Evolutionary conservation across 2,888 invertebrate genomes (phyloP), one percentile per base, ranked within the genome.

Genomic region (Drosophila mayaguana): DNA sequence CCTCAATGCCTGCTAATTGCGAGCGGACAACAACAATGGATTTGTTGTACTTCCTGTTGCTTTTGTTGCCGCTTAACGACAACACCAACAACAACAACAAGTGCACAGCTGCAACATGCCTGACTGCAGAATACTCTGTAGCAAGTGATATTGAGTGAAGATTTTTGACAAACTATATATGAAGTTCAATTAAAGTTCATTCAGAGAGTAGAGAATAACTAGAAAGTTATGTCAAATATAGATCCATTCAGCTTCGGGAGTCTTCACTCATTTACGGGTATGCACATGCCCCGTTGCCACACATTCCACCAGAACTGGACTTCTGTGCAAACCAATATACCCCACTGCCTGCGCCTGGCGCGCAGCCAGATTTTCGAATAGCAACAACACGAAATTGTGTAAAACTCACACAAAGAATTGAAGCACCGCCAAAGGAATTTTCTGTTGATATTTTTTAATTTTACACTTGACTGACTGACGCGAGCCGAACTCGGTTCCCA

Each of bases 381-480:
- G 45, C 36, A 50, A 18, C 50, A 34, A 7, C 53, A 50, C 32
- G 46, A 63, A 65, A 67, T 71, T 69, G 66, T 75, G 66, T 67
- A 63, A 64, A 50, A 18, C 28, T 50, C 66, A 72, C 64, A 69
- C 75, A 70, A 32, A 50, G 75, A 87, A 87, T 84, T 84, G 83
- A 87, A 81, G 82, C 82, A 71, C 56, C 71, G 81, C 81, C 78
- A 86, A 81, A 80, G 80, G 89, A 88, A 86, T 86, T 86, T 86
- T 69, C 87, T 79, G 88, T 78, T 86, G 91, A 90, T 88, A 90
- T 89, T 90, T 90, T 90, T 88, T 90, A 90, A 90, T 90, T 90
- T 90, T 90, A 90, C 80, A 85, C 90, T 81, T 86, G 89, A 90
- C 78, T 90, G 90, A 82, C 57, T 88, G 80, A 72, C 64, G 72